phyloP scores from a whole-genome alignment of 2,888 invertebrate genomes.

The Lochmaea crataegi region DNA sequence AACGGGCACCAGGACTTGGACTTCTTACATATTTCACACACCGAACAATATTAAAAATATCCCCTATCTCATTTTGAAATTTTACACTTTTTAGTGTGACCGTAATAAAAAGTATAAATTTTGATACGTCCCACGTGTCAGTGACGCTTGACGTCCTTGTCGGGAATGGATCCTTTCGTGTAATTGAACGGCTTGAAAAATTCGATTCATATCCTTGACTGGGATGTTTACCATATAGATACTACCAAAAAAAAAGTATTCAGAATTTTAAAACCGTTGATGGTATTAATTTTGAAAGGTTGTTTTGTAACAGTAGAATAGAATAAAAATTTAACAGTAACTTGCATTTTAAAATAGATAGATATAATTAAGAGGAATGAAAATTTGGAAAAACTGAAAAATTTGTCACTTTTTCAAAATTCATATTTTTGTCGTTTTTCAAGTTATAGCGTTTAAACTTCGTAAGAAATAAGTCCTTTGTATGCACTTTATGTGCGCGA shows the following conservation, averaged over 20 bases:
- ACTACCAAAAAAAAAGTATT: background rate
- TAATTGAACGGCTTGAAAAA: background rate
- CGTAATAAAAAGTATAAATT: constrained; percentile 24
- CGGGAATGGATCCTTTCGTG: constrained; percentile 6
- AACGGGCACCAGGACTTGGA: constrained; percentile 46
- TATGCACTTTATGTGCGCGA: too few relatives aligned
- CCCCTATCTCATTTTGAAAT: constrained; percentile 55
- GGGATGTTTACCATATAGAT: background rate
- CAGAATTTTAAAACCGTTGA: too few relatives aligned
- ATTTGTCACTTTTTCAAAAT: too few relatives aligned
- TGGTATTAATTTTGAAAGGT: too few relatives aligned
- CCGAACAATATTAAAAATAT: constrained; percentile 56
- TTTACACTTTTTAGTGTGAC: constrained; percentile 44
- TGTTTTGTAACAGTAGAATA: too few relatives aligned
- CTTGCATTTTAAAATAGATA: too few relatives aligned
- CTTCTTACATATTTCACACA: constrained; percentile 53
- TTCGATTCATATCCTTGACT: constrained; percentile 1
- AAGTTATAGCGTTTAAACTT: too few relatives aligned
- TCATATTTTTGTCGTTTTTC: too few relatives aligned
- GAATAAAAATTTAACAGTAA: too few relatives aligned
- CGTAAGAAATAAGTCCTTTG: too few relatives aligned
- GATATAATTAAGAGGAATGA: too few relatives aligned
- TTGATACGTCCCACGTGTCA: constrained; percentile 14
- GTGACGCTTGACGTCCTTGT: constrained; percentile 14
- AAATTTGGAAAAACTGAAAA: too few relatives aligned